Evolutionary conservation across 2,113 vertebrate genomes (phyloP).

Genomic region (Panthera uncia): DNA sequence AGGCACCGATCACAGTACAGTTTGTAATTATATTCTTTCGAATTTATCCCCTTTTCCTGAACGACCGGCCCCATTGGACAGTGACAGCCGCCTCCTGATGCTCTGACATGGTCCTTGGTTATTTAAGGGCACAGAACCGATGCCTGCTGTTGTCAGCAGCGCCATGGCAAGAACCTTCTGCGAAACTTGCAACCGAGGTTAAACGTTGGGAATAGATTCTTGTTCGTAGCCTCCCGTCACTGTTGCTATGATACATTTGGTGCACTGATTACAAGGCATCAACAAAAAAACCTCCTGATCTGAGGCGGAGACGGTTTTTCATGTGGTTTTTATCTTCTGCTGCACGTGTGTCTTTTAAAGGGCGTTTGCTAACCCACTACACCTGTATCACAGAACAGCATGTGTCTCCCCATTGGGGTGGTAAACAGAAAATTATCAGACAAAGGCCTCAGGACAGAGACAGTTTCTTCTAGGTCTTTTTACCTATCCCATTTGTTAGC

Average conservation of each 20-base stretch:
- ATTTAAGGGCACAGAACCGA: conserved; percentile 69
- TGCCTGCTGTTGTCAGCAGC: conserved; percentile 52
- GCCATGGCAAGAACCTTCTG: conserved; percentile 37
- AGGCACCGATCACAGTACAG: not conserved
- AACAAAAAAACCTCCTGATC: conserved; percentile 26
- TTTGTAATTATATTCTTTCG: conserved; percentile 36
- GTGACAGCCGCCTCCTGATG: conserved; percentile 65
- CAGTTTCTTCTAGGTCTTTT: not conserved
- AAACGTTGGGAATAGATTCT: conserved; percentile 49
- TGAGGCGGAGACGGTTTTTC: not conserved
- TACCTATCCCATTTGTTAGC: conserved; percentile 20
- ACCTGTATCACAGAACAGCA: not conserved
- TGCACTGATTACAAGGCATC: not conserved
- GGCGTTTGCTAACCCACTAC: not conserved
- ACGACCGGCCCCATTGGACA: conserved; percentile 65
- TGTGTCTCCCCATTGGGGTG: not conserved
- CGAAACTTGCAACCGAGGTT: conserved; percentile 63
- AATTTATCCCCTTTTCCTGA: conserved; percentile 58
- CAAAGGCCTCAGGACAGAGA: not conserved
- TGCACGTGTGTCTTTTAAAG: conserved; percentile 19
- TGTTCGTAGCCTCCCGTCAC: not conserved
- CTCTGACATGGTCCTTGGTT: conserved; percentile 65
- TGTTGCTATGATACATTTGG: conserved; percentile 43
- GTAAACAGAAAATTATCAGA: conserved; percentile 28
- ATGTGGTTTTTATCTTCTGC: not conserved